Percentiles rank a stretch among this genome's conserved stretches.
Conservation (phyloP, 2,797 vertebrate genomes). For the Podarcis siculus region DNA sequence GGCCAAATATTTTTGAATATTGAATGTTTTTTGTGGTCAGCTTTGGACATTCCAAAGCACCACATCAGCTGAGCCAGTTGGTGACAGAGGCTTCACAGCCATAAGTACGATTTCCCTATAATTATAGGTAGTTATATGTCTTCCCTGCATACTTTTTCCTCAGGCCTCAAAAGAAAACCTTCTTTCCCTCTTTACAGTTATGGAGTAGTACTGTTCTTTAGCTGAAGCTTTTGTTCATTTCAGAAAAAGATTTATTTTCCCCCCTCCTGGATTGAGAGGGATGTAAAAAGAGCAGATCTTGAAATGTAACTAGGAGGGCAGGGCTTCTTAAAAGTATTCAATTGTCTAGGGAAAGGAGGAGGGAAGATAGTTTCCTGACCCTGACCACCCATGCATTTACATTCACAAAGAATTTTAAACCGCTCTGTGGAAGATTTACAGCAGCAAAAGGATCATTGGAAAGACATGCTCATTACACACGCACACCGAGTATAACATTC, state of each 20-base stretch:
- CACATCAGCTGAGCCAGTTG: background rate
- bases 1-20: too few species aligned
- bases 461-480: slow-evolving; percentile 13
- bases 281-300: slow-evolving; percentile 64
- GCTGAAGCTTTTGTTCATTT: slow-evolving; percentile 39
- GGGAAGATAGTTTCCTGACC: slow-evolving; percentile 68
- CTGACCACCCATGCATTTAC: slow-evolving; percentile 68
- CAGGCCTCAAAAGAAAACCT: slow-evolving; percentile 18
- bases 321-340: slow-evolving; percentile 66
- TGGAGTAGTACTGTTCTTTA: slow-evolving; percentile 47
- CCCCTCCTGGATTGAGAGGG: slow-evolving; percentile 41
- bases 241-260: slow-evolving; percentile 33
- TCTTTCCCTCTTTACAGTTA: slow-evolving; percentile 47
- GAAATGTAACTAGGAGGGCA: slow-evolving; percentile 66
- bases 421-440: slow-evolving; percentile 60
- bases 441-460: slow-evolving; percentile 53
- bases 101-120: background rate
- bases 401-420: slow-evolving; percentile 63
- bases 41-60: background rate
- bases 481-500: slow-evolving; percentile 35
- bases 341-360: slow-evolving; percentile 65
- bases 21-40: background rate
- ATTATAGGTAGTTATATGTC: background rate
- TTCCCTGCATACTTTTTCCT: slow-evolving; percentile 17
- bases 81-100: background rate